Conservation (phyloP, 2,888 invertebrate genomes). For the Pristionchus arcanus region DNA sequence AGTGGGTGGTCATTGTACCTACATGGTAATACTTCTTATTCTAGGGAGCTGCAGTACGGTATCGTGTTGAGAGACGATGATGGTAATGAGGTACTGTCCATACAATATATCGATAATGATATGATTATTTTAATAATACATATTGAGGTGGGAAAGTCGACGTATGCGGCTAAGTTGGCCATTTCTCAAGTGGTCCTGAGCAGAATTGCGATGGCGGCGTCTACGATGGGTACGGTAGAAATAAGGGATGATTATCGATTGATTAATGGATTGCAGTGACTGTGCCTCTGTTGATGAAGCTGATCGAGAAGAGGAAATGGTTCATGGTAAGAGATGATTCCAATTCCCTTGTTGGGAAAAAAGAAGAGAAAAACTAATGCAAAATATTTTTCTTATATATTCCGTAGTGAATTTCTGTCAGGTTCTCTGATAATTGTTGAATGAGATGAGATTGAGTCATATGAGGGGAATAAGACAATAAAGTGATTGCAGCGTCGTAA, state of each 20-base stretch:
- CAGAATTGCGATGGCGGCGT: slow-evolving; percentile 91
- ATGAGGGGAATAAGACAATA: too few species aligned
- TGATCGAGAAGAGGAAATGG: slow-evolving; percentile 47
- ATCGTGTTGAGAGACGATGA: slow-evolving; percentile 62
- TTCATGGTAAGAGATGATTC: slow-evolving; percentile 39
- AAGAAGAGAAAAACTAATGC: background rate
- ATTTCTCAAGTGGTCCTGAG: slow-evolving; percentile 92
- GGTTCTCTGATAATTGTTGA: too few species aligned
- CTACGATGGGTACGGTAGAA: slow-evolving; percentile 89
- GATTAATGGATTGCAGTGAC: slow-evolving; percentile 41
- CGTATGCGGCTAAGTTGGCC: slow-evolving; percentile 85
- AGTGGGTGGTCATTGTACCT: slow-evolving; percentile 48
- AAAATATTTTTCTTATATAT: background rate
- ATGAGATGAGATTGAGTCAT: too few species aligned
- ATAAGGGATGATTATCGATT: background rate
- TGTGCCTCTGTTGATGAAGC: slow-evolving; percentile 50
- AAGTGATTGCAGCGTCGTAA: slow-evolving; percentile 57
- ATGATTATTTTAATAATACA: background rate
- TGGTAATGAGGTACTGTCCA: slow-evolving; percentile 59
- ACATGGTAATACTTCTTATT: background rate
- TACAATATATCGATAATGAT: background rate
- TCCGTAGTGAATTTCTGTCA: background rate
- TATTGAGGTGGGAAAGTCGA: slow-evolving; percentile 55
- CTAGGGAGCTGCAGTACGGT: slow-evolving; percentile 65
- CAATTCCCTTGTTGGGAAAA: background rate